These are phyloP conservation scores for Fundulus diaphanus DNA, from an alignment of 2,797 vertebrate genomes.

Conservation along the genomic window DNA sequence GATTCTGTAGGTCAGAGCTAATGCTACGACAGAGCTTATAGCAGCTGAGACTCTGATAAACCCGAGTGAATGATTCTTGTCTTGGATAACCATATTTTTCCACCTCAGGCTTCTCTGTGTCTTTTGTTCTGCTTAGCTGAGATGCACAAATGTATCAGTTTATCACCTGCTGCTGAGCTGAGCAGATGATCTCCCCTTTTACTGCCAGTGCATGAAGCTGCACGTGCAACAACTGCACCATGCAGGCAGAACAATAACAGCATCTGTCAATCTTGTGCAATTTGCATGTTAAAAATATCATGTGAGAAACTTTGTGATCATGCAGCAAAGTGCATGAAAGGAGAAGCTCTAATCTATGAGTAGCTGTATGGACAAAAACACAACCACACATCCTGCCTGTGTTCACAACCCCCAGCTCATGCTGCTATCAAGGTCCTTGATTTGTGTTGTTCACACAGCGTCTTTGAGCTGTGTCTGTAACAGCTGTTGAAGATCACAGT, in stretches of 20 bases:
- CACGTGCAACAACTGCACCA: not conserved
- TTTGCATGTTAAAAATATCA: not conserved
- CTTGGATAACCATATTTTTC: too few relatives aligned
- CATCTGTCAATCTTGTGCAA: not conserved
- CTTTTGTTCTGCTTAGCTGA: not conserved
- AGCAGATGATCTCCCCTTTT: not conserved
- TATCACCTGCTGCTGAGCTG: not conserved
- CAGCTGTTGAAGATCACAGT: not conserved
- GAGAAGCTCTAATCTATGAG: not conserved
- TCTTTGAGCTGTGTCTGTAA: not conserved
- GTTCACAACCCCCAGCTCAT: not conserved
- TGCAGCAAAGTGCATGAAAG: not conserved
- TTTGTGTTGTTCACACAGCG: not conserved
- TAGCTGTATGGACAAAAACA: not conserved
- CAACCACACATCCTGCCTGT: conserved; percentile 34
- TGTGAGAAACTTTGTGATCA: not conserved
- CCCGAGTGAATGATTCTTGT: too few relatives aligned
- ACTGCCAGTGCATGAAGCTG: not conserved
- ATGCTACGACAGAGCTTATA: too few relatives aligned
- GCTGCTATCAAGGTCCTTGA: not conserved
- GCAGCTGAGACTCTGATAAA: too few relatives aligned
- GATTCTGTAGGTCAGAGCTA: too few relatives aligned
- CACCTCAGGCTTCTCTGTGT: too few relatives aligned
- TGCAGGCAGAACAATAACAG: not conserved
- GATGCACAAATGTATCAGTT: not conserved